Percentiles rank a stretch among this genome's conserved stretches.
Conservation (phyloP, 2,797 vertebrate species). For the Intellagama lesueurii region DNA sequence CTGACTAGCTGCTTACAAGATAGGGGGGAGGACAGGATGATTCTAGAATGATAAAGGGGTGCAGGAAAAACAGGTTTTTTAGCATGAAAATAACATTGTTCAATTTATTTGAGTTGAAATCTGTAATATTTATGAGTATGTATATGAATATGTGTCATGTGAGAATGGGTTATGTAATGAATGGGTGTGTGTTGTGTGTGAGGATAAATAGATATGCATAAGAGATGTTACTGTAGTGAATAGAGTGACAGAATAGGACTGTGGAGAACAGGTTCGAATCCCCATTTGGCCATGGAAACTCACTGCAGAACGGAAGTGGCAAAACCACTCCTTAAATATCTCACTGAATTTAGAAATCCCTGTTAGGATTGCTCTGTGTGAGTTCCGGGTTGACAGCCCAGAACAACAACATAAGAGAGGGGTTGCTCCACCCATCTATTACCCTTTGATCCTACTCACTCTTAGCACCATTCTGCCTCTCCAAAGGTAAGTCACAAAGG, state of each 20-base stretch:
- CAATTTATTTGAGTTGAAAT: background rate
- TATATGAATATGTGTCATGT: background rate
- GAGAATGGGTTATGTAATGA: background rate
- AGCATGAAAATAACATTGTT: background rate
- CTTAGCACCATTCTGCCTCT: too few relatives aligned
- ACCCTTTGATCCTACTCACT: background rate
- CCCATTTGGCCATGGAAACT: too few relatives aligned
- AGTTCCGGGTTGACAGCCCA: too few relatives aligned
- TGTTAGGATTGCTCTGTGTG: too few relatives aligned
- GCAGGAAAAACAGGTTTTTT: background rate
- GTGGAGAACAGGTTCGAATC: too few relatives aligned
- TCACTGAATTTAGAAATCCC: too few relatives aligned
- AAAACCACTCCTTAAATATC: too few relatives aligned
- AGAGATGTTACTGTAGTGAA: too few relatives aligned
- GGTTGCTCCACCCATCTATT: background rate
- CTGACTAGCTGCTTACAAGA: too few relatives aligned
- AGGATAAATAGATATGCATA: background rate
- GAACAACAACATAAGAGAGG: background rate
- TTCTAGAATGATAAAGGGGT: background rate
- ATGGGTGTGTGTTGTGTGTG: background rate
- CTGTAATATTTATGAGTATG: background rate
- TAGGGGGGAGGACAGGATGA: too few relatives aligned
- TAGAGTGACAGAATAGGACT: too few relatives aligned
- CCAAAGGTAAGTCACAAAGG: background rate
- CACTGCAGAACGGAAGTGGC: too few relatives aligned